A percentile compares a stretch with the other conserved stretches of the same genome.
phyloP scores from a whole-genome alignment of 2,797 vertebrate genomes.

The Catamblyrhynchus diadema region DNA sequence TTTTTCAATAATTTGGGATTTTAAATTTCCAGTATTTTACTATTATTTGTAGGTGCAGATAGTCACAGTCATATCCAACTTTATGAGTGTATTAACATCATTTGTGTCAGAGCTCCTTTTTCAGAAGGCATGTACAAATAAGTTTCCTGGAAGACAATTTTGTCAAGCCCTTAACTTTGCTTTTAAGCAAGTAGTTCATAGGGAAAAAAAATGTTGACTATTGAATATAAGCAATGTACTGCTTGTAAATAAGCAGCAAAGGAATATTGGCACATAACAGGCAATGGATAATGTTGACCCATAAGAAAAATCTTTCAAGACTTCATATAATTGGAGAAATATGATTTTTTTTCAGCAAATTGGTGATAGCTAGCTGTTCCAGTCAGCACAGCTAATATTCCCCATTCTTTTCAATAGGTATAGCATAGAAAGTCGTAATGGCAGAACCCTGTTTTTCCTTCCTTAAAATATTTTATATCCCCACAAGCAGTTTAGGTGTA shows the following conservation, averaged over 20 bases:
- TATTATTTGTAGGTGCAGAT: not conserved
- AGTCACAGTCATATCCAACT: not conserved
- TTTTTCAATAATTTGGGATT: not conserved
- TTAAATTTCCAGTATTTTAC: not conserved
- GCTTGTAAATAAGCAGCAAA: not conserved
- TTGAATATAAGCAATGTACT: not conserved
- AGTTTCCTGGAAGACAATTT: not conserved
- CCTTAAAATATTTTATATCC: not conserved
- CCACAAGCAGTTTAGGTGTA: not conserved
- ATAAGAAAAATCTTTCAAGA: not conserved
- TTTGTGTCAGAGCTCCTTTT: not conserved
- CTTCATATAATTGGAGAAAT: not conserved
- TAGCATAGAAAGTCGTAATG: not conserved
- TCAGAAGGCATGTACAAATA: not conserved
- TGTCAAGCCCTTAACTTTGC: not conserved
- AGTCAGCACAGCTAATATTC: not conserved
- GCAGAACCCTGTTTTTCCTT: not conserved
- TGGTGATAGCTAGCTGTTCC: not conserved
- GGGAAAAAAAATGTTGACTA: not conserved
- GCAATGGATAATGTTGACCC: not conserved
- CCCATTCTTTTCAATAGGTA: not conserved
- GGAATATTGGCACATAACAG: not conserved
- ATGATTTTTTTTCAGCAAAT: fast-evolving
- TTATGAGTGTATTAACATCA: not conserved
- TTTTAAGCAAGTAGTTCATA: not conserved